A percentile compares a stretch with the other conserved stretches of the same genome.
phyloP scores from a whole-genome alignment of 2,113 vertebrate genomes.

The Potamarius usumacintae region DNA sequence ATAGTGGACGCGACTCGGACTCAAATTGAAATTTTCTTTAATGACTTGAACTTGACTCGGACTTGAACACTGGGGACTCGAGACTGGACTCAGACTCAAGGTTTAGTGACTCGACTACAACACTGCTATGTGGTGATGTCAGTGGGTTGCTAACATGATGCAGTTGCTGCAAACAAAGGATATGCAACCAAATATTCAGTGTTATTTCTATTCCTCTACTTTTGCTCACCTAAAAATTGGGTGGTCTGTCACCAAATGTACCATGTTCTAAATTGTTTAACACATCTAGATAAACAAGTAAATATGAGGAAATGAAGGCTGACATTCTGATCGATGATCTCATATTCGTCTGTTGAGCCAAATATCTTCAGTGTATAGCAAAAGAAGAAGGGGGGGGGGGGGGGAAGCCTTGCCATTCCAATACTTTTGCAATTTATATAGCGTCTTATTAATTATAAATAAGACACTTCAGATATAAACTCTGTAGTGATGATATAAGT shows the following conservation, averaged over 20 bases:
- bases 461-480: background rate
- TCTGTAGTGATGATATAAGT: background rate
- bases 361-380: background rate
- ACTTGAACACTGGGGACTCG: no score
- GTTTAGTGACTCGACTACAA: no score
- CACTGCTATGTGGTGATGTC: background rate
- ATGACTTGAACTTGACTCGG: no score
- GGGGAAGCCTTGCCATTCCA: background rate
- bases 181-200: background rate
- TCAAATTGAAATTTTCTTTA: no score
- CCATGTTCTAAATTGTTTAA: background rate
- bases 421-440: background rate
- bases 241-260: background rate
- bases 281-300: background rate
- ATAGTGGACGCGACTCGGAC: no score
- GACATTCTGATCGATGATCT: background rate
- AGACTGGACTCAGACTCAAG: no score
- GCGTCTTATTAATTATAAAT: background rate
- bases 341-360: background rate
- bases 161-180: background rate
- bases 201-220: background rate
- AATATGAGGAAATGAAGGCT: background rate
- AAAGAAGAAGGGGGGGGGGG: no score
- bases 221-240: background rate
- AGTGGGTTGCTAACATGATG: background rate